phyloP scores from a whole-genome alignment of 2,888 invertebrate genomes.

The Hyppa rectilinea region DNA sequence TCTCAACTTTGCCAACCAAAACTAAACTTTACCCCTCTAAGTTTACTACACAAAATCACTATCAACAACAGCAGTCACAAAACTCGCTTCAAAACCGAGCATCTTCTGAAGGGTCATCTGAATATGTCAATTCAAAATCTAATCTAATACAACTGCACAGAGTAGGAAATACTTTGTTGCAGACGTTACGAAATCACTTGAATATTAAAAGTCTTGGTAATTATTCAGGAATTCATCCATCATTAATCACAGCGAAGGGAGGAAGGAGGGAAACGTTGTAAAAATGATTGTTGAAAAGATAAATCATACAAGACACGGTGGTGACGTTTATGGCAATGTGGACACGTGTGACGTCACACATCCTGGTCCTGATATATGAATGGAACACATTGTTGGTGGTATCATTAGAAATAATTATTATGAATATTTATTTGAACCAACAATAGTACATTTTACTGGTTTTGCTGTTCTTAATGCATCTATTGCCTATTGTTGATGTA shows the following conservation, averaged over 20 bases:
- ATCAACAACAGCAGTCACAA: constrained; percentile 52
- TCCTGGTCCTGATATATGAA: constrained; percentile 71
- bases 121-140: constrained; percentile 69
- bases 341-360: constrained; percentile 69
- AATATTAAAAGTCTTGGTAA: constrained; percentile 91
- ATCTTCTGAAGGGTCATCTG: constrained; percentile 86
- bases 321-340: constrained; percentile 84
- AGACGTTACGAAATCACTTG: constrained; percentile 84
- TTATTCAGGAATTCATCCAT: constrained; percentile 91
- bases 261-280: constrained; percentile 86
- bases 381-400: constrained; percentile 75
- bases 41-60: constrained; percentile 55
- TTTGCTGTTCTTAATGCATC: constrained; percentile 23
- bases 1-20: constrained; percentile 62
- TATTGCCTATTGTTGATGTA: constrained; percentile 47
- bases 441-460: constrained; percentile 56
- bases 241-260: constrained; percentile 89
- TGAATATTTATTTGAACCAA: constrained; percentile 75
- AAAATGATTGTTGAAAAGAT: constrained; percentile 90
- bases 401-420: constrained; percentile 77
- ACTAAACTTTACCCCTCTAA: constrained; percentile 55
- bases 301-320: constrained; percentile 87
- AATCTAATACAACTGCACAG: constrained; percentile 70
- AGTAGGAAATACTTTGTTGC: constrained; percentile 67
- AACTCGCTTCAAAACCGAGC: constrained; percentile 68